Base-by-base conservation (phyloP, 2,113 vertebrate species). In the Clupea harengus region DNA sequence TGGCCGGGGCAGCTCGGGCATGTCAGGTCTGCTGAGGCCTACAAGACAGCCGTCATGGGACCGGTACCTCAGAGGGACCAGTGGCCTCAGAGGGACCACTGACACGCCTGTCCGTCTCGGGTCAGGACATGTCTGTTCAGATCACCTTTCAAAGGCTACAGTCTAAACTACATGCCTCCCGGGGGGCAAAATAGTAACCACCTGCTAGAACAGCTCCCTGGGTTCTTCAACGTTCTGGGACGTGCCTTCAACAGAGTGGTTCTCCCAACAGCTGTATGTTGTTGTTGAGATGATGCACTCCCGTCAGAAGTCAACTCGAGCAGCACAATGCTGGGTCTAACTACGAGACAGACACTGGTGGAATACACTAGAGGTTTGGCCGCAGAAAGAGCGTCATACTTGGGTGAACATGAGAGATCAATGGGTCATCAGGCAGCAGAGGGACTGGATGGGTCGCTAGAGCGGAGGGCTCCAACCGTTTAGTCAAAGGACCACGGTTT, bases 361-460 rank as follows among this genome's bases (percentile, higher is more conserved):
- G n/a, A n/a, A 22, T 6, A 8, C 18, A 64, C 60, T 64, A 64
- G 6, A 9, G 60, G 60, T 64, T 64, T 64, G 60, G 22, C 6
- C 47, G 7, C 28, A 45, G 22, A n/a, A 20, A 57, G 22, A 11
- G 57, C 44, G 32, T 67, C 67, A 85, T 60, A 54, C 49, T 86
- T 81, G 25, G 57, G 81, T 85, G 83, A 72, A 44, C 25, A 78
- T 32, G 45, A 84, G 46, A 57, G 83, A 86, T 87, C 84, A 89
- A 32, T 4, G 52, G 39, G 67, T 54, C 28, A 78, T 22, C 81
- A 28, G 52, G 81, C 20, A 10, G 20, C 7, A 82, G 45, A 0
- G 45, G 32, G 7, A 25, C 64, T 72, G 9, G 32, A 32, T 3
- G 2, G 28, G 25, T 25, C 25, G 15, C 3, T 4, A 72, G 64